A percentile compares a stretch with the other conserved stretches of the same genome.
phyloP scores from a whole-genome alignment of 1,140 invertebrate species.

The Drosophila auraria region DNA sequence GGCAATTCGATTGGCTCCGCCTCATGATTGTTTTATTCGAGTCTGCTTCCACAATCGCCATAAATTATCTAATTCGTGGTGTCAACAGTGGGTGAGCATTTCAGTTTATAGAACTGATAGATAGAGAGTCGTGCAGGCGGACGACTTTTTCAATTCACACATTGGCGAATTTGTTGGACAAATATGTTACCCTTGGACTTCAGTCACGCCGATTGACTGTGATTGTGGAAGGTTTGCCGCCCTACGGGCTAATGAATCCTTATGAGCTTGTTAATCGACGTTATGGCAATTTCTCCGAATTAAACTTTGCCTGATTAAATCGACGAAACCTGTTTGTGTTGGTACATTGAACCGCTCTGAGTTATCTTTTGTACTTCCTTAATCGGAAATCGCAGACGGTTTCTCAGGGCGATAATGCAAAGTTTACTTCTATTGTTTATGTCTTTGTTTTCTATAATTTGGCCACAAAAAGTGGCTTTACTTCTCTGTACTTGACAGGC shows the following conservation, averaged over 20 bases:
- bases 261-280: neutral
- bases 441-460: conserved; percentile 8
- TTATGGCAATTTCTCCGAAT: neutral
- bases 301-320: neutral
- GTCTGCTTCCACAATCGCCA: conserved; percentile 17
- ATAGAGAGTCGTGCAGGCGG: conserved; percentile 33
- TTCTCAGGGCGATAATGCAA: conserved; percentile 20
- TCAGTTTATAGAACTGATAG: conserved; percentile 26
- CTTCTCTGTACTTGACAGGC: neutral
- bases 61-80: conserved; percentile 65
- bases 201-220: conserved; percentile 55
- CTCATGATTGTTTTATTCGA: conserved; percentile 32
- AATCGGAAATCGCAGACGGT: conserved; percentile 31
- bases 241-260: neutral
- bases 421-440: conserved; percentile 10
- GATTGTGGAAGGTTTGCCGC: conserved; percentile 41
- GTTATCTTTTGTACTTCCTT: conserved; percentile 23
- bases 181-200: conserved; percentile 27
- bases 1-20: conserved; percentile 10
- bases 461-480: neutral
- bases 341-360: conserved; percentile 18
- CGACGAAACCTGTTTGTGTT: conserved; percentile 1
- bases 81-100: conserved; percentile 48
- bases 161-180: conserved; percentile 30
- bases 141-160: conserved; percentile 68